Percentiles rank a stretch among this genome's conserved stretches.
Conservation (phyloP, 2,797 vertebrate genomes). For the Psittacula echo region DNA sequence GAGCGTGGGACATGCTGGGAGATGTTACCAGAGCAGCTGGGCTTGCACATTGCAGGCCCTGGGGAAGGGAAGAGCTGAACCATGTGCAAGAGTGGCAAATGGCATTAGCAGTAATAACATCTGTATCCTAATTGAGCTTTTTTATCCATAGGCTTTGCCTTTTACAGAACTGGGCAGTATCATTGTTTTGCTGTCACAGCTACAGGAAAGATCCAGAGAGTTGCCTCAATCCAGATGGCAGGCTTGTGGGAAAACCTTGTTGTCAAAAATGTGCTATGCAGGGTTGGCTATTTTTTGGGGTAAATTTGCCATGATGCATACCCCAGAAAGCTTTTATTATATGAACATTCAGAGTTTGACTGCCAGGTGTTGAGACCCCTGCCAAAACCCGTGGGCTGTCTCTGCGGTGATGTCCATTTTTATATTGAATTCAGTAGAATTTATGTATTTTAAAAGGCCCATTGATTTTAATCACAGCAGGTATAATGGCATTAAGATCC, state of each 20-base stretch:
- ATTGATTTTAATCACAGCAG: not conserved
- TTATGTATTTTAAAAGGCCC: not conserved
- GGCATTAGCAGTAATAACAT: not conserved
- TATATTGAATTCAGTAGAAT: not conserved
- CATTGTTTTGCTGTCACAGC: not conserved
- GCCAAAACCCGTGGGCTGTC: accelerated
- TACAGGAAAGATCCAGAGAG: not conserved
- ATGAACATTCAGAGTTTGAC: not conserved
- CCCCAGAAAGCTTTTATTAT: not conserved
- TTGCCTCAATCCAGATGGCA: not conserved
- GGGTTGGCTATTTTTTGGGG: not conserved
- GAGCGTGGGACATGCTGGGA: accelerated
- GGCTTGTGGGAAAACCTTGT: not conserved
- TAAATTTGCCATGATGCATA: not conserved
- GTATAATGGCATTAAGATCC: not conserved
- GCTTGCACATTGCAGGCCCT: not conserved
- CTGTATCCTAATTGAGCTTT: not conserved
- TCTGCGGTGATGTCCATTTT: accelerated
- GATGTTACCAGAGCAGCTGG: not conserved
- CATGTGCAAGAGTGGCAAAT: not conserved
- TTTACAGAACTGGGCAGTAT: not conserved
- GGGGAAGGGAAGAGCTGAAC: not conserved
- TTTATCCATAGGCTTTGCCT: not conserved
- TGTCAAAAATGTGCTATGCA: not conserved
- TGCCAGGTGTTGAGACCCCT: not conserved